These are phyloP conservation scores for Xyliphius kryptos DNA, from an alignment of 2,113 vertebrate species.

Conservation along the genomic window DNA sequence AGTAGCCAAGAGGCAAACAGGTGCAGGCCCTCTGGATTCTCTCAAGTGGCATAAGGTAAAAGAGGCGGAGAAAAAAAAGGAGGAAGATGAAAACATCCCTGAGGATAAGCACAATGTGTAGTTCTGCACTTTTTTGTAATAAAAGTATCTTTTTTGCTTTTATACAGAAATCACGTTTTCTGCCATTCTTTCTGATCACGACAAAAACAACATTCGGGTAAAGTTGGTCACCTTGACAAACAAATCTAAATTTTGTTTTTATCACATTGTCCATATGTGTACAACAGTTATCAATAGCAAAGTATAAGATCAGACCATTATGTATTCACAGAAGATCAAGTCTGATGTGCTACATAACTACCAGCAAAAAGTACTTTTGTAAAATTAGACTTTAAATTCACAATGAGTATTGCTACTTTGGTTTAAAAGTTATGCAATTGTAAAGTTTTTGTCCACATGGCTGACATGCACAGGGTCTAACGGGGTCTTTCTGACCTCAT, in stretches of 20 bases:
- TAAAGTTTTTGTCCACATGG: background rate
- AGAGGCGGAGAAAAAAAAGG: slow-evolving; percentile 44
- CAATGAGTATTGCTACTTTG: background rate
- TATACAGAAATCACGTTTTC: slow-evolving; percentile 30
- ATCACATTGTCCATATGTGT: too few species aligned
- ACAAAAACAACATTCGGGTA: background rate
- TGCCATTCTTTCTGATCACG: background rate
- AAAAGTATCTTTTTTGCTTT: slow-evolving; percentile 8
- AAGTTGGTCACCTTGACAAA: background rate
- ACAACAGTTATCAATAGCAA: too few species aligned
- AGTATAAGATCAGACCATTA: too few species aligned
- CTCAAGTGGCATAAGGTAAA: slow-evolving; percentile 73
- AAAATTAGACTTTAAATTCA: background rate
- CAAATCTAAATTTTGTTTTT: background rate
- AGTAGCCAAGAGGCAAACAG: slow-evolving; percentile 75
- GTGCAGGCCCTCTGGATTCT: slow-evolving; percentile 72
- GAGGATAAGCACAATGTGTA: slow-evolving; percentile 60
- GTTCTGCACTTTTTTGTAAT: slow-evolving; percentile 42
- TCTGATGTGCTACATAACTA: background rate
- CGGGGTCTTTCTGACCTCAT: slow-evolving; percentile 37
- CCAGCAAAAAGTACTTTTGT: background rate
- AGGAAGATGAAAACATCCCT: slow-evolving; percentile 64
- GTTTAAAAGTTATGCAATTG: background rate
- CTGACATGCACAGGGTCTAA: slow-evolving; percentile 35
- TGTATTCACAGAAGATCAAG: background rate